Percentiles rank a stretch among this genome's conserved stretches.
Evolutionary conservation across 2,888 invertebrate genomes (phyloP).

Genomic region (Laspeyria flexula): DNA sequence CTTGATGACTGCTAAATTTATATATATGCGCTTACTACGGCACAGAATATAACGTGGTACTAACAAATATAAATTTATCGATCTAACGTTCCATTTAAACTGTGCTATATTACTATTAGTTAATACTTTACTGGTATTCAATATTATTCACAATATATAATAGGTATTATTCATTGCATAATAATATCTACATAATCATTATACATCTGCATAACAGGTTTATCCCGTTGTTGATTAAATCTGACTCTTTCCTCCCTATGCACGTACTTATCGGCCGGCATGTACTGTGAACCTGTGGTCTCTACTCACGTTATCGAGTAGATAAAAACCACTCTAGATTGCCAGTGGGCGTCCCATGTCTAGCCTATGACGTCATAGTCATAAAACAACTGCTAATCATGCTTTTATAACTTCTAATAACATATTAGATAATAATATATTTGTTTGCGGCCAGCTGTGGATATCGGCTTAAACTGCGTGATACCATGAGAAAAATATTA

Average conservation of each 20-base stretch:
- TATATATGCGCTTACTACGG: too few species aligned
- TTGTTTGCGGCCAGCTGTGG: too few species aligned
- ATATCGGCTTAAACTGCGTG: too few species aligned
- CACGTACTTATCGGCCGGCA: conserved; percentile 50
- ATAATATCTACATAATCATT: conserved; percentile 14
- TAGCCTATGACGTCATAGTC: conserved; percentile 54
- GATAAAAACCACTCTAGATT: conserved; percentile 75
- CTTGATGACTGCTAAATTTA: too few species aligned
- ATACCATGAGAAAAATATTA: too few species aligned
- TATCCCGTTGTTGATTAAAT: conserved; percentile 41
- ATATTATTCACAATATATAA: background rate
- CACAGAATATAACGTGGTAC: too few species aligned
- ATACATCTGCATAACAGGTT: conserved; percentile 27
- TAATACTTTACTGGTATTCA: background rate
- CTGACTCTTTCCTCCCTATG: conserved; percentile 34
- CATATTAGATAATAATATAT: too few species aligned
- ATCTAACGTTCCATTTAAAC: background rate
- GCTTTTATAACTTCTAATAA: conserved; percentile 35
- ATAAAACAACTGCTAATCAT: conserved; percentile 49
- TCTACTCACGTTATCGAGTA: conserved; percentile 61
- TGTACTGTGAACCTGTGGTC: conserved; percentile 56
- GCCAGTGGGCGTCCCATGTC: conserved; percentile 49
- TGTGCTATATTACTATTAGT: background rate
- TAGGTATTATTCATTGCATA: conserved; percentile 1
- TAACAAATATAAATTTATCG: too few species aligned